These are phyloP conservation scores for Autographa gamma DNA, from an alignment of 2,888 invertebrate species.

Conservation along the genomic window DNA sequence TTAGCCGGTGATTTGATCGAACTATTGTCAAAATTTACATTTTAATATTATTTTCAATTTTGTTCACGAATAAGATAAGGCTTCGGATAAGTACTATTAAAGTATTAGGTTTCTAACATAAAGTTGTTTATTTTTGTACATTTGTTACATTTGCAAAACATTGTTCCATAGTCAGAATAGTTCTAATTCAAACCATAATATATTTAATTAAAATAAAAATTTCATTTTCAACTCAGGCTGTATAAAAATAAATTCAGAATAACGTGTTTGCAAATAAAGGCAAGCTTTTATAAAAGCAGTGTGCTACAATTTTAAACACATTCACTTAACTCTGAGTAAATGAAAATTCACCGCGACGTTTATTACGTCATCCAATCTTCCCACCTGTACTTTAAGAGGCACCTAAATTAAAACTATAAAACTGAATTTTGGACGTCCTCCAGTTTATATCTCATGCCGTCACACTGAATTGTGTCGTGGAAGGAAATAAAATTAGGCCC, in stretches of 20 bases:
- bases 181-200: no score
- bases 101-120: not conserved
- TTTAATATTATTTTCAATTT: not conserved
- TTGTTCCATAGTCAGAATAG: no score
- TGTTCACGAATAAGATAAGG: not conserved
- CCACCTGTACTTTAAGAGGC: slow-evolving; percentile 44
- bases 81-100: not conserved
- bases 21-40: not conserved
- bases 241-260: not conserved
- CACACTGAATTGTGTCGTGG: slow-evolving; percentile 27
- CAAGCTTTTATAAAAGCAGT: not conserved
- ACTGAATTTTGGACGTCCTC: slow-evolving; percentile 45
- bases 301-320: slow-evolving; percentile 26
- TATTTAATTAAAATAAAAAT: no score
- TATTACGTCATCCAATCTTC: slow-evolving; percentile 53
- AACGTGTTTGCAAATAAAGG: slow-evolving; percentile 7
- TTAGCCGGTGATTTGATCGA: not conserved
- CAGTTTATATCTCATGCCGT: slow-evolving; percentile 32
- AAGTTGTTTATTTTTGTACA: no score
- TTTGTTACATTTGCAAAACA: no score
- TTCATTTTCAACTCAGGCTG: no score
- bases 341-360: slow-evolving; percentile 47
- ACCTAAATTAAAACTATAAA: slow-evolving; percentile 58
- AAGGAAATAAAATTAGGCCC: slow-evolving; percentile 42
- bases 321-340: slow-evolving; percentile 45